Percentiles rank a stretch among this genome's conserved stretches.
Evolutionary conservation across 2,113 vertebrate genomes (phyloP).

Genomic region (Hemicordylus capensis): DNA sequence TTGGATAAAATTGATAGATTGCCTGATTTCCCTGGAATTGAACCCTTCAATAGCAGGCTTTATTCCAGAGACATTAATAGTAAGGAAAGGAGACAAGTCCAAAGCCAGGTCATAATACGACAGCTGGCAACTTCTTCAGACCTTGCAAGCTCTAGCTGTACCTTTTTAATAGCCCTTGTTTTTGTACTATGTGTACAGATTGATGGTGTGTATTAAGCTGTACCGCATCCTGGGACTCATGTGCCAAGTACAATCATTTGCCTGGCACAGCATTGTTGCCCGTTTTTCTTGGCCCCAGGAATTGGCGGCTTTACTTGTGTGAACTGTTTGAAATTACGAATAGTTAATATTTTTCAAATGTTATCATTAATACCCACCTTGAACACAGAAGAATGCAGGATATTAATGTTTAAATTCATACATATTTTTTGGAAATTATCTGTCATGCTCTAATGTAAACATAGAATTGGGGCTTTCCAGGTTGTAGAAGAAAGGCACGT

Average conservation of each 20-base stretch:
- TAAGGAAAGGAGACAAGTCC: neutral
- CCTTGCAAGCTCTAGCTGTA: neutral
- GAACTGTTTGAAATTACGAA: neutral
- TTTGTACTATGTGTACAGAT: neutral
- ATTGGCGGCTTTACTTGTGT: neutral
- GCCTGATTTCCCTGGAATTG: neutral
- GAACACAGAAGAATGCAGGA: neutral
- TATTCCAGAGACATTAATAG: neutral
- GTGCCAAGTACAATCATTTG: neutral
- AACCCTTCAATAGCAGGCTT: neutral
- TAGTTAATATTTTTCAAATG: neutral
- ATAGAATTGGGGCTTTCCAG: neutral
- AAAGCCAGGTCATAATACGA: neutral
- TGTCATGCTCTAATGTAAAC: neutral
- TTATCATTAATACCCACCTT: neutral
- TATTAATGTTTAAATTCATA: neutral
- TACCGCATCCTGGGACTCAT: neutral
- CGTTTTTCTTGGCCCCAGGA: neutral
- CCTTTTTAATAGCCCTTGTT: neutral
- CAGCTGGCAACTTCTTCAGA: neutral
- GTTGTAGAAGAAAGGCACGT: neutral
- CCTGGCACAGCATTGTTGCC: neutral
- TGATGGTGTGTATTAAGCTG: constrained; percentile 1
- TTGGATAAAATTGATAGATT: neutral
- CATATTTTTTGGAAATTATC: neutral